These are phyloP conservation scores for Chaetogeoica ovagalla DNA, from an alignment of 2,888 invertebrate genomes.

Conservation along the genomic window DNA sequence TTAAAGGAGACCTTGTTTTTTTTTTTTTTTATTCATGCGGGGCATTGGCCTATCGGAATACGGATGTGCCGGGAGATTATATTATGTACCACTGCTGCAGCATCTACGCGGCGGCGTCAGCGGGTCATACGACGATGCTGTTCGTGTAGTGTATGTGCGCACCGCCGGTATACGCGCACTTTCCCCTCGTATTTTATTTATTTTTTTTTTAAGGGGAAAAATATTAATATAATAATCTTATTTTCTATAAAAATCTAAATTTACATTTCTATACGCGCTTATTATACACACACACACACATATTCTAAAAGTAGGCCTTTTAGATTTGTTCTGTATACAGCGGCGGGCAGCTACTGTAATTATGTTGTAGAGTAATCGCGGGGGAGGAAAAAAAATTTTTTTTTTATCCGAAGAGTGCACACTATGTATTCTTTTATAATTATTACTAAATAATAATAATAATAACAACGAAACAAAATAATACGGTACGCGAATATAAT, in stretches of 20 bases:
- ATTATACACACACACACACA: background rate
- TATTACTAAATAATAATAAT: too few species aligned
- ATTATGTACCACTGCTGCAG: too few species aligned
- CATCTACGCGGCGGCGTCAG: background rate
- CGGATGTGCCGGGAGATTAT: slow-evolving; percentile 23
- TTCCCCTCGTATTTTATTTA: slow-evolving; percentile 35
- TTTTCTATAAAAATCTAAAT: too few species aligned
- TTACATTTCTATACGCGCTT: background rate
- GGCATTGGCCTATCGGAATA: slow-evolving; percentile 43
- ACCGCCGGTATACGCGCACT: background rate
- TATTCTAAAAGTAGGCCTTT: too few species aligned
- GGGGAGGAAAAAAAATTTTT: too few species aligned
- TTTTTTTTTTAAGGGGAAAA: background rate
- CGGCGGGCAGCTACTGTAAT: too few species aligned
- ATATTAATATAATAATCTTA: background rate
- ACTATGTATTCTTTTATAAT: too few species aligned
- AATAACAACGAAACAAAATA: too few species aligned
- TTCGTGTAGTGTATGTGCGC: background rate
- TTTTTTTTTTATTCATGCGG: slow-evolving; percentile 22
- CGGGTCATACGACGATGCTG: background rate
- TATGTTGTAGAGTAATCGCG: too few species aligned
- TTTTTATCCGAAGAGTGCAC: too few species aligned
- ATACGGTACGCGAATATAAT: too few species aligned
- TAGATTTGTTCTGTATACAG: too few species aligned
- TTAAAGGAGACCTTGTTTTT: slow-evolving; percentile 23